Evolutionary conservation across 92 coral and sea anemone genomes (phyloP).

Genomic region (Porites cylindrica): DNA sequence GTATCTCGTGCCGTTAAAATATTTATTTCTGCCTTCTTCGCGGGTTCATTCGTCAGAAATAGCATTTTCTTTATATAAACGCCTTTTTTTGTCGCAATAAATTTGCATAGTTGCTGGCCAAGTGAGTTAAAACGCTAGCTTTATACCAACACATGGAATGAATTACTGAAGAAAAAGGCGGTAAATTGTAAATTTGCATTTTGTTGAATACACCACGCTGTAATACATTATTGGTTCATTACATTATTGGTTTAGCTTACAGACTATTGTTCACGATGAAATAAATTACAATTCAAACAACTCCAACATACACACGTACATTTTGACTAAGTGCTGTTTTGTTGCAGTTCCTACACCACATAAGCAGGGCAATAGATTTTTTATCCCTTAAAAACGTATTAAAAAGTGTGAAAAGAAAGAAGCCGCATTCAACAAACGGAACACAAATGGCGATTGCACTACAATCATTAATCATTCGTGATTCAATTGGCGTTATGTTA

Average conservation of each 20-base stretch:
- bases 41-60: too few relatives aligned
- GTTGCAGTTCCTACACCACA: background rate
- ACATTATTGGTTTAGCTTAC: background rate
- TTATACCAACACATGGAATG: background rate
- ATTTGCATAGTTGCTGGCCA: background rate
- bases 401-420: slow-evolving; percentile 15
- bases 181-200: slow-evolving; percentile 6
- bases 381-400: background rate
- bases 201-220: background rate
- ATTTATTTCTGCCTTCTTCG: too few relatives aligned
- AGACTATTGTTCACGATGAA: background rate
- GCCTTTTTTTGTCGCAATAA: too few relatives aligned
- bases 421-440: background rate
- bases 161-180: background rate
- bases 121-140: background rate
- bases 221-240: background rate
- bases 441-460: background rate
- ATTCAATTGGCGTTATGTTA: slow-evolving; percentile 10
- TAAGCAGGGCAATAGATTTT: background rate
- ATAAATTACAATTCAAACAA: slow-evolving; percentile 2
- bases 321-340: too few relatives aligned
- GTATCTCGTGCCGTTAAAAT: too few relatives aligned
- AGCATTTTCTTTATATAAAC: too few relatives aligned
- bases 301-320: background rate
- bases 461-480: slow-evolving; percentile 6